Percentiles rank a stretch among this genome's conserved stretches.
Conservation (phyloP, 2,113 vertebrate species). For the Mandrillus leucophaeus region DNA sequence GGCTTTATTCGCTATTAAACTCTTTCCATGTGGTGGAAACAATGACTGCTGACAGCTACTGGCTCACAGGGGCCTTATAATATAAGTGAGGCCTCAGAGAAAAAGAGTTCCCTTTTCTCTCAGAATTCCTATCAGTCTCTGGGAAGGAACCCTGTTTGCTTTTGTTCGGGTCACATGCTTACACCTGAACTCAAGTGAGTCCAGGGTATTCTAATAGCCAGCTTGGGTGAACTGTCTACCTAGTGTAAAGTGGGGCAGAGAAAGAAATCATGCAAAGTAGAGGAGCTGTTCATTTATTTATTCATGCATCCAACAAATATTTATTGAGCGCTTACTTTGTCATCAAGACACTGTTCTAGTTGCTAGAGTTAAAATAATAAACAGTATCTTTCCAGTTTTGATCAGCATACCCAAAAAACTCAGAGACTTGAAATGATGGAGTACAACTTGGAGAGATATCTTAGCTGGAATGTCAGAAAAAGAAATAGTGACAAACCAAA, state of each 20-base stretch:
- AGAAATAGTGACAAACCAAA: neutral
- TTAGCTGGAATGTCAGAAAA: neutral
- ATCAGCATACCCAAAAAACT: neutral
- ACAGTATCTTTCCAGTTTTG: neutral
- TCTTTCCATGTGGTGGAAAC: neutral
- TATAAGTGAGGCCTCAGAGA: neutral
- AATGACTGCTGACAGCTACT: neutral
- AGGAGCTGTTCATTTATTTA: neutral
- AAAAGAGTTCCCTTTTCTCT: neutral
- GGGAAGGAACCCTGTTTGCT: neutral
- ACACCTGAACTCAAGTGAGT: neutral
- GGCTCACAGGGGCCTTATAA: neutral
- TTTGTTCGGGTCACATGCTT: neutral
- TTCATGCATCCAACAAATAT: neutral
- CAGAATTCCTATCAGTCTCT: neutral
- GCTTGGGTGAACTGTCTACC: rapidly evolving
- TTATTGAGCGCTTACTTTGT: neutral
- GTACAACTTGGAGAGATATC: neutral
- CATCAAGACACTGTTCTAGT: neutral
- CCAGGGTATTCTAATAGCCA: neutral
- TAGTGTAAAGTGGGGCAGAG: neutral
- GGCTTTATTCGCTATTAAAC: neutral
- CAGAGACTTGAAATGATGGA: neutral
- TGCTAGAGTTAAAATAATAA: neutral
- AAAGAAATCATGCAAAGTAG: neutral